These are phyloP conservation scores for Eulemur rufifrons DNA, from an alignment of 2,113 vertebrate genomes.

Conservation along the genomic window DNA sequence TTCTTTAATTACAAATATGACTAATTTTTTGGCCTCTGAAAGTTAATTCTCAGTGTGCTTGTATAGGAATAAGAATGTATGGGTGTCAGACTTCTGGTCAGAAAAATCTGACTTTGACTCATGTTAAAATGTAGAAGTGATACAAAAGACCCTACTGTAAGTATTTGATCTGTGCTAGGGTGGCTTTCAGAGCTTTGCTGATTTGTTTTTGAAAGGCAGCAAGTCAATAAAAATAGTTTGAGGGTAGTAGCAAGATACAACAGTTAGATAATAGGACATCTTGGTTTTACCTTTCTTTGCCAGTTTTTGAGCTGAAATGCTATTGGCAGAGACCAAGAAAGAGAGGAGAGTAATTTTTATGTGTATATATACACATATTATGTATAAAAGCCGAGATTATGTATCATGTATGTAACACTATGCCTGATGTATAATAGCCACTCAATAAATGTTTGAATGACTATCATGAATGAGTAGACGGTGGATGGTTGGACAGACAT, in stretches of 20 bases:
- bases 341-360: neutral
- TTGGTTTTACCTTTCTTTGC: neutral
- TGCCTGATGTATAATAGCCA: neutral
- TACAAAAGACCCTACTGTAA: neutral
- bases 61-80: neutral
- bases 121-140: neutral
- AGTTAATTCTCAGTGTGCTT: neutral
- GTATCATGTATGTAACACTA: neutral
- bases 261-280: neutral
- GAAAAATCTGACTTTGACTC: constrained; percentile 31
- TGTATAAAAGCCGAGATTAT: neutral
- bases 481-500: too few relatives aligned
- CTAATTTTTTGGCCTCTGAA: neutral
- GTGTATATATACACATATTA: neutral
- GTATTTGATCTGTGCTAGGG: neutral
- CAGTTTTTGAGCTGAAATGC: neutral
- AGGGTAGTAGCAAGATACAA: neutral
- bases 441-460: neutral
- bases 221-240: constrained; percentile 23
- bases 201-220: constrained; percentile 38
- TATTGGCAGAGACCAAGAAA: neutral
- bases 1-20: constrained; percentile 22
- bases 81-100: neutral
- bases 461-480: neutral
- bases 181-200: neutral